Evolutionary conservation across 2,888 invertebrate genomes (phyloP), one percentile per base, ranked within the genome.

Genomic region (Tenthredo notha): DNA sequence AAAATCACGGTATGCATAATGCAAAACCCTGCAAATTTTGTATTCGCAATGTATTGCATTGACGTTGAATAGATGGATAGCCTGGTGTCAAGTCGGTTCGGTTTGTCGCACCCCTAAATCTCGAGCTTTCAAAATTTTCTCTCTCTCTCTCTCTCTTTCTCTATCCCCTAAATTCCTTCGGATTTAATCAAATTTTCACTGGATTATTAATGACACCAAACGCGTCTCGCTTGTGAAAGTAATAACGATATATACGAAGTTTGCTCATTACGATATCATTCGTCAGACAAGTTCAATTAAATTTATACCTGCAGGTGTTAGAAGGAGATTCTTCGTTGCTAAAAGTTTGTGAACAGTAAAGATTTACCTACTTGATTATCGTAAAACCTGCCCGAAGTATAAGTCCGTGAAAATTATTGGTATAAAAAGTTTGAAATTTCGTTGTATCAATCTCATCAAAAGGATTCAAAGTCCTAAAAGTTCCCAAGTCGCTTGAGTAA

Each of bases 291-390:
- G 77, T 50, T 33, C 29, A 33, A 77, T 77, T 77, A 54, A 77
- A 77, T 77, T 77, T 77, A 77, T 77, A 77, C 21, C 18, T 77
- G 72, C 72, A 74, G 72, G 72, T 43, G 72, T 74, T 40, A 18
- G 43, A n/a, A 25, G 12, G n/a, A 5, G 15, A 29, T 15, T 33
- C 33, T 33, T 1, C 12, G 1, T 33, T 12, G 29, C 25, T 33
- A 15, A 67, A 33, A 54, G n/a, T n/a, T 5, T 1, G 12, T 0
- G 67, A 67, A 25, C 10, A 12, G 15, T 18, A 33, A 33, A 67
- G 33, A 33, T 67, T 67, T 15, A 33, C 18, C 33, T 18, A 15
- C 15, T 50, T 15, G 4, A 15, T 67, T 33, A 33, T 67, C 67
- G 67, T 33, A 33, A 67, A 65, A 33, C 12, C 67, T 33, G 29